Conservation (phyloP, 64 coral and sea anemone genomes). For the Pocillopora verrucosa region DNA sequence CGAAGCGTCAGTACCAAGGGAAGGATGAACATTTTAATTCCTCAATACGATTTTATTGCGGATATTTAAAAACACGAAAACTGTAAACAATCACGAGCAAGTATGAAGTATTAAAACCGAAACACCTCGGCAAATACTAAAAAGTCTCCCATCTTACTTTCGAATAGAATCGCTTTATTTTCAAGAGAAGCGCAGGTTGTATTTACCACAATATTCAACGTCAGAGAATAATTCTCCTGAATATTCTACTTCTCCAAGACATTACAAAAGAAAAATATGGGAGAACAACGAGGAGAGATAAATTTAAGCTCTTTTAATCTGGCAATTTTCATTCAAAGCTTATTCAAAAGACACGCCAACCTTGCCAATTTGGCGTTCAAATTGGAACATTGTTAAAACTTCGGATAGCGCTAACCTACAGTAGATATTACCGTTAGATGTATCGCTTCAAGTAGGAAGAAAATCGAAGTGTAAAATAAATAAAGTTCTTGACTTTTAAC, state of each 20-base stretch:
- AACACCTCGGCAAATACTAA: not conserved
- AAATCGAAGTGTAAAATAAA: not conserved
- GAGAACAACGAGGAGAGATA: not conserved
- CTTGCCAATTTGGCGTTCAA: conserved; percentile 1
- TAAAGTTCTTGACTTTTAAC: not conserved
- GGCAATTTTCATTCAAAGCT: not conserved
- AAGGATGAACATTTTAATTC: not conserved
- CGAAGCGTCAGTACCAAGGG: not conserved
- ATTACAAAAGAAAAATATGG: not conserved
- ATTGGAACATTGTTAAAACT: conserved; percentile 9
- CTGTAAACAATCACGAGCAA: not conserved
- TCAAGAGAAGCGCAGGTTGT: not conserved
- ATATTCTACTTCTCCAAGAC: not conserved
- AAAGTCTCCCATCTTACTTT: not conserved
- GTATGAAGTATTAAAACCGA: not conserved
- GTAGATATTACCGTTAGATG: not conserved
- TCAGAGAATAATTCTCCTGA: not conserved
- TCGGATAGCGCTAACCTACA: not conserved
- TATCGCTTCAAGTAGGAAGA: not conserved
- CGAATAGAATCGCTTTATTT: not conserved
- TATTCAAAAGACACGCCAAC: not conserved
- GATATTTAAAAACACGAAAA: not conserved
- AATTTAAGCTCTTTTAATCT: not conserved
- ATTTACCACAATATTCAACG: not conserved
- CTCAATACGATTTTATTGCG: not conserved